Evolutionary conservation across 2,888 invertebrate genomes (phyloP).

Genomic region (Papilio protenor): DNA sequence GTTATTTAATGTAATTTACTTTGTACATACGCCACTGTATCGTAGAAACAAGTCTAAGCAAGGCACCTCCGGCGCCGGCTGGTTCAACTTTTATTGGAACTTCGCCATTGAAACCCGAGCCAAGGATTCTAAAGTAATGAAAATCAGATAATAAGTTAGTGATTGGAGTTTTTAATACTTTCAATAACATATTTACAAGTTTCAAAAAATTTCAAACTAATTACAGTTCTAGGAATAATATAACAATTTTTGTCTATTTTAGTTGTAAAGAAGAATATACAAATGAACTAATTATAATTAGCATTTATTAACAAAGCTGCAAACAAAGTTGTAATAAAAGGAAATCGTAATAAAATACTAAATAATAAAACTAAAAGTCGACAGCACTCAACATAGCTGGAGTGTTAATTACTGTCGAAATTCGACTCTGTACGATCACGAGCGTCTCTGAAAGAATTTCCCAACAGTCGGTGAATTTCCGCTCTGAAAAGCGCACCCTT

Average conservation of each 20-base stretch:
- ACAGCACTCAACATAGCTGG: slow-evolving; percentile 54
- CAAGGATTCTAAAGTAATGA: slow-evolving; percentile 46
- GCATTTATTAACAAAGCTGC: neutral
- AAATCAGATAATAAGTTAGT: slow-evolving; percentile 31
- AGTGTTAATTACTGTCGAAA: slow-evolving; percentile 62
- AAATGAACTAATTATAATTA: neutral
- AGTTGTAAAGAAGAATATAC: neutral
- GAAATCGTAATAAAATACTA: slow-evolving; percentile 54
- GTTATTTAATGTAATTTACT: neutral
- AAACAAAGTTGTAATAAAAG: slow-evolving; percentile 36
- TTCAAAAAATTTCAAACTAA: no score
- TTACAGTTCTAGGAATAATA: neutral
- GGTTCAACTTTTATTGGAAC: slow-evolving; percentile 33
- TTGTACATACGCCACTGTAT: neutral
- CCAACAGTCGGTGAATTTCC: slow-evolving; percentile 52
- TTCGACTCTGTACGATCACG: slow-evolving; percentile 59
- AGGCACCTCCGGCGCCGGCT: neutral
- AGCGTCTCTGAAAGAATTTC: slow-evolving; percentile 55
- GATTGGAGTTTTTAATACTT: slow-evolving; percentile 10
- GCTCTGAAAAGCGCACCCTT: slow-evolving; percentile 45
- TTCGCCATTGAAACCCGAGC: slow-evolving; percentile 32
- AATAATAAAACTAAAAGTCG: slow-evolving; percentile 44
- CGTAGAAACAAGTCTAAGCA: neutral
- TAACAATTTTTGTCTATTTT: neutral
- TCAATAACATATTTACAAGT: neutral